Conservation (phyloP, 2,888 invertebrate species). For the Tricholauxania praeusta region DNA sequence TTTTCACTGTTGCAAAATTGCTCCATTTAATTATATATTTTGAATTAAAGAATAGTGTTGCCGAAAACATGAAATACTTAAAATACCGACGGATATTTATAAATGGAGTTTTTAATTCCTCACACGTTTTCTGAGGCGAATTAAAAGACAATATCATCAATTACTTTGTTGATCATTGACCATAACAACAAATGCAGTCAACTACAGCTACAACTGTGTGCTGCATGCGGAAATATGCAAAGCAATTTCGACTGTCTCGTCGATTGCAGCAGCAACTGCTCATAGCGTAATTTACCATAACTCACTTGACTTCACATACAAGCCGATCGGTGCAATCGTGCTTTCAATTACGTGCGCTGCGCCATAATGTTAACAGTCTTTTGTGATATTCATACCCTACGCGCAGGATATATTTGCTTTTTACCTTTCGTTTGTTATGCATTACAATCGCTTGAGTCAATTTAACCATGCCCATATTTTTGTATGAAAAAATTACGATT, state of each 20-base stretch:
- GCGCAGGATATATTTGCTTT: no score
- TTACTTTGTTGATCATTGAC: conserved; percentile 61
- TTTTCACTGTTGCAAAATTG: no score
- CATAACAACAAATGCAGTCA: conserved; percentile 48
- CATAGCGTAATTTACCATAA: neutral
- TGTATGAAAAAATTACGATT: no score
- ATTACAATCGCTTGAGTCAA: no score
- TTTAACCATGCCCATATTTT: no score
- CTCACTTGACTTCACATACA: conserved; percentile 1
- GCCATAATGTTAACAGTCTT: conserved; percentile 7
- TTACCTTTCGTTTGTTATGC: no score
- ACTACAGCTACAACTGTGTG: neutral
- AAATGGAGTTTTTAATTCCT: conserved; percentile 44
- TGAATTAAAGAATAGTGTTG: no score
- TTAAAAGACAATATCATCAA: conserved; percentile 68
- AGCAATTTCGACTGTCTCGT: neutral
- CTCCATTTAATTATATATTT: no score
- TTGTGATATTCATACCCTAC: neutral
- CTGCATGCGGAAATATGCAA: neutral
- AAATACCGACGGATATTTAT: no score
- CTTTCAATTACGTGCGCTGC: conserved; percentile 41
- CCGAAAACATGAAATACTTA: no score
- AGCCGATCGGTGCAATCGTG: conserved; percentile 47
- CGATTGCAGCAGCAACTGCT: neutral
- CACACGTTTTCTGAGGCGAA: conserved; percentile 60